phyloP scores from a whole-genome alignment of 2,888 invertebrate genomes.

The Gandaritis pyraliata region DNA sequence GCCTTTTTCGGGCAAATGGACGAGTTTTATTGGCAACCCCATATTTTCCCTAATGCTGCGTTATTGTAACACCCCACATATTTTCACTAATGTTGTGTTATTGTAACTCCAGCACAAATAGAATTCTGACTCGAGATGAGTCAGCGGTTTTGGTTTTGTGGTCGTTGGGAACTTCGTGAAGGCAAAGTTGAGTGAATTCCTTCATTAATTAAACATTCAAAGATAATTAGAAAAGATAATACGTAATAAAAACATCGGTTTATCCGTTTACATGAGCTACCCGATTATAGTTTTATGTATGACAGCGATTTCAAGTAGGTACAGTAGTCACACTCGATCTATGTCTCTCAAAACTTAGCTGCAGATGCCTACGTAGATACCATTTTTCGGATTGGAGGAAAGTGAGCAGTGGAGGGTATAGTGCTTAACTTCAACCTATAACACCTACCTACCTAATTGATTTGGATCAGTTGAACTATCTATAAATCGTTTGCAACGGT shows the following conservation, averaged over 20 bases:
- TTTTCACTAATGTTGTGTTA: conserved; percentile 48
- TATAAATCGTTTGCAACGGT: no score
- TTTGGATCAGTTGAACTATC: no score
- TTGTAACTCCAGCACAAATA: conserved; percentile 34
- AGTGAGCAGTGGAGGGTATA: no score
- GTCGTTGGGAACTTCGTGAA: background rate
- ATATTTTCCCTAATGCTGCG: conserved; percentile 27
- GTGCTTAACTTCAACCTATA: no score
- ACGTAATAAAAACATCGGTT: background rate
- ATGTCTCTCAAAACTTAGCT: no score
- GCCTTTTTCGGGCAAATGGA: conserved; percentile 43
- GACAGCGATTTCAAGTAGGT: no score
- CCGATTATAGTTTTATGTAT: no score
- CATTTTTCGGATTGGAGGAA: no score
- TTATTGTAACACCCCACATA: conserved; percentile 28
- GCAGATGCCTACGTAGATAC: no score
- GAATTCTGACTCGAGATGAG: conserved; percentile 39
- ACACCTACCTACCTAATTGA: no score
- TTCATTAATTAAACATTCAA: background rate
- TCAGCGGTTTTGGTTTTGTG: conserved; percentile 1
- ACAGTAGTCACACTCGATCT: no score
- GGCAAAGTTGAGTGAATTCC: conserved; percentile 1
- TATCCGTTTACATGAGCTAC: no score
- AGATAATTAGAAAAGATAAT: background rate
- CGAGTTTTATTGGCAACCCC: conserved; percentile 46